Conservation (phyloP, 2,113 vertebrate species). For the Lathamus discolor region DNA sequence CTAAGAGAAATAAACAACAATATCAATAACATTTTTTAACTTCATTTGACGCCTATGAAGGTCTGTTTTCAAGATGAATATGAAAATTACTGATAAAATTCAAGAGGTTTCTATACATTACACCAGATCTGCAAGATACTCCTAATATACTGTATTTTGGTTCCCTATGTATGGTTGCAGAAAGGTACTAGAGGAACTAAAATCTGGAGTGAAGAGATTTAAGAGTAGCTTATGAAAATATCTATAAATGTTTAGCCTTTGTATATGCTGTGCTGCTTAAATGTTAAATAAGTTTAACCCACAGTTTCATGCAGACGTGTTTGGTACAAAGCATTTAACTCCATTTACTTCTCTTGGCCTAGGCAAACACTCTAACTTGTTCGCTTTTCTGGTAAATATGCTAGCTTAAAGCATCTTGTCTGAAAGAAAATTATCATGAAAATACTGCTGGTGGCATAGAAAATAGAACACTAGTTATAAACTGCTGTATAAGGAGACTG, state of each 20-base stretch:
- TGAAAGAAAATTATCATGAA: neutral
- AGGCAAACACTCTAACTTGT: neutral
- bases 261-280: neutral
- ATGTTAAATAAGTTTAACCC: neutral
- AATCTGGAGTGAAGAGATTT: neutral
- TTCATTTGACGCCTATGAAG: neutral
- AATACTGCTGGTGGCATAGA: neutral
- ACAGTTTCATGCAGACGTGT: accelerated
- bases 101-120: neutral
- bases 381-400: neutral
- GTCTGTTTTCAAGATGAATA: neutral
- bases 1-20: neutral
- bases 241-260: neutral
- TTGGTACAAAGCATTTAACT: neutral
- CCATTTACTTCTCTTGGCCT: neutral
- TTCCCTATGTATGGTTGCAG: neutral
- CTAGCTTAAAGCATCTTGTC: neutral
- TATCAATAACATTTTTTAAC: neutral
- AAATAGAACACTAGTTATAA: neutral
- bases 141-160: neutral
- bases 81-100: neutral
- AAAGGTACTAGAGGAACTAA: neutral
- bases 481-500: neutral
- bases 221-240: neutral
- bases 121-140: neutral